Percentiles rank a stretch among this genome's conserved stretches.
phyloP scores from a whole-genome alignment of 1,140 invertebrate genomes.

The Plutomurus gul region DNA sequence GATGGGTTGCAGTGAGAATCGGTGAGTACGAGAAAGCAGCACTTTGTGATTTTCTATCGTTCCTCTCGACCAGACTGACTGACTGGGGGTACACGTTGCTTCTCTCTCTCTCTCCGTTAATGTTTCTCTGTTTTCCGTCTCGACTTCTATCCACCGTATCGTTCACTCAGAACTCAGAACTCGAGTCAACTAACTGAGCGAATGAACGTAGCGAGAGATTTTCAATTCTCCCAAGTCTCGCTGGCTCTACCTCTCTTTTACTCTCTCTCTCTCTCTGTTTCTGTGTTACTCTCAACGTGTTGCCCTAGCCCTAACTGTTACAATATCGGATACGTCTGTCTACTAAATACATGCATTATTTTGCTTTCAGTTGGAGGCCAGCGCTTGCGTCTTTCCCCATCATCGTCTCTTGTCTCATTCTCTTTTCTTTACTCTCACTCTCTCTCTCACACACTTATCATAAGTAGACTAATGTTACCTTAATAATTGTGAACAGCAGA shows the following conservation, averaged over 20 bases:
- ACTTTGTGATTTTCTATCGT: too few relatives aligned
- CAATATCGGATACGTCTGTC: conserved; percentile 40
- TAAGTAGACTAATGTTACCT: background rate
- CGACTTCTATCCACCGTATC: background rate
- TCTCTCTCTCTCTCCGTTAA: too few relatives aligned
- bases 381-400: conserved; percentile 45
- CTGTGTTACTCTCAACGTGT: conserved; percentile 29
- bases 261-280: background rate
- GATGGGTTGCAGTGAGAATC: too few relatives aligned
- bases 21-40: too few relatives aligned
- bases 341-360: conserved; percentile 42
- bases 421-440: background rate
- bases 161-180: background rate
- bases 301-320: conserved; percentile 47
- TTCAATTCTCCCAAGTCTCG: conserved; percentile 10
- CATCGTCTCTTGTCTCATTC: background rate
- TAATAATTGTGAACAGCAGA: conserved; percentile 24
- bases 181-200: conserved; percentile 5
- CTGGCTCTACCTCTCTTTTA: background rate
- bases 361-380: background rate
- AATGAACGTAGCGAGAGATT: conserved; percentile 3
- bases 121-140: background rate
- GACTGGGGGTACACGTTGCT: background rate
- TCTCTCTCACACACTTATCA: background rate
- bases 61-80: too few relatives aligned